Evolutionary conservation across 2,113 vertebrate species (phyloP).

Genomic region (Bostrychus sinensis): DNA sequence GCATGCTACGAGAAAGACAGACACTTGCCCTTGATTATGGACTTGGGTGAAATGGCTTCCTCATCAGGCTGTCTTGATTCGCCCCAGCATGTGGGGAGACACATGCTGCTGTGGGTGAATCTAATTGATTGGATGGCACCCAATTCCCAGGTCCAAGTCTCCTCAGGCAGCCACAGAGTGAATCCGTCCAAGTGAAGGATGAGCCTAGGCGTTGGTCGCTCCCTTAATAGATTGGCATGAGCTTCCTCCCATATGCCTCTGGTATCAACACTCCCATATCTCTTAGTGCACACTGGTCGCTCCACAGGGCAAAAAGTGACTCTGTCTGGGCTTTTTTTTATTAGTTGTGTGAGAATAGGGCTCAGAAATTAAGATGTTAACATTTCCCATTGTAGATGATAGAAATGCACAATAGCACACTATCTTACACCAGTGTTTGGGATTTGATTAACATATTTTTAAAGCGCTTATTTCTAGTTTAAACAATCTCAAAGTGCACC

Average conservation of each 20-base stretch:
- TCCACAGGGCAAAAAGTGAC: constrained; percentile 38
- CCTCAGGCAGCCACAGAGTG: constrained; percentile 67
- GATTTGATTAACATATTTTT: background rate
- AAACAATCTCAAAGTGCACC: too few species aligned
- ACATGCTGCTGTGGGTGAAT: constrained; percentile 73
- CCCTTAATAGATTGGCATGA: constrained; percentile 68
- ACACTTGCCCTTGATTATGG: constrained; percentile 76
- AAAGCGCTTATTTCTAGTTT: too few species aligned
- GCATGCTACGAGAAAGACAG: constrained; percentile 65
- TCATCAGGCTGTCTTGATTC: constrained; percentile 74
- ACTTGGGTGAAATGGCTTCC: constrained; percentile 70
- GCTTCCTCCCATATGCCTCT: constrained; percentile 58
- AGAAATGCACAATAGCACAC: background rate
- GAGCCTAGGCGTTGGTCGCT: constrained; percentile 60
- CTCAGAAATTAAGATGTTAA: constrained; percentile 3
- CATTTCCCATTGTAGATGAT: background rate
- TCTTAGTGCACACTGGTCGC: constrained; percentile 45
- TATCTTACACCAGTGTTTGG: background rate
- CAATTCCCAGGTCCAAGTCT: constrained; percentile 74
- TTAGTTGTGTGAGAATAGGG: constrained; percentile 30
- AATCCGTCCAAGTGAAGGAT: constrained; percentile 72
- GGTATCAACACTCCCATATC: constrained; percentile 57
- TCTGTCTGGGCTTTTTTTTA: constrained; percentile 31
- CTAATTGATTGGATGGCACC: constrained; percentile 79
- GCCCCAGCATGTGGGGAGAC: constrained; percentile 71